Evolutionary conservation across 2,113 vertebrate genomes (phyloP), one percentile per base, ranked within the genome.

Genomic region (Eptatretus burgeri): DNA sequence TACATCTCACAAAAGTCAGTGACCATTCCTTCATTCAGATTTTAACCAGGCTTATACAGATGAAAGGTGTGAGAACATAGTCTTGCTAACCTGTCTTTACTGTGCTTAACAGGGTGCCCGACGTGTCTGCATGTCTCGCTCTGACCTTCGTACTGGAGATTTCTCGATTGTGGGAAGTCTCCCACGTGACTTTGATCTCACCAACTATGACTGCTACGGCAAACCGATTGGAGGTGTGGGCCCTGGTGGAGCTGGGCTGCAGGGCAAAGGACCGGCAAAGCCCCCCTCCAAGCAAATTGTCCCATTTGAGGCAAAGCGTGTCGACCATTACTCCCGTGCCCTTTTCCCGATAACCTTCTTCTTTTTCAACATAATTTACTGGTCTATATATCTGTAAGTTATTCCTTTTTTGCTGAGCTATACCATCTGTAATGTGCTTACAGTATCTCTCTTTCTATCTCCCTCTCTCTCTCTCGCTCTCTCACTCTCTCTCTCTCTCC

Each of bases 101-200:
- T 41, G 27, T 41, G 27, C 3, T 41, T 41, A 41, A 41, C 27
- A 41, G 27, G 53, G 14, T 2, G 53, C 53, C 53, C 53, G 53
- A 14, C 53, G 53, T 18, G 89, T 95, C 67, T 98, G 85, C 72
- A 95, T 89, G 19, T 98, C 91, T 2, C 95, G 95, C 73, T 98
- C 91, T 12, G 91, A 98, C 72, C 75, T 98, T 72, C 78, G 88
- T 72, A 84, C 89, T 70, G 93, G 89, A 63, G 91, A 98, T 74
- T 96, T 98, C 77, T 95, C 89, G 78, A 98, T 98, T 2, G 89
- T 98, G 68, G 91, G 89, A 67, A 96, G 89, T 18, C 82, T 98
- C 71, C 91, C 89, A 2, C 80, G 88, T 70, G 91, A 98, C 81
- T 96, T 98, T 74, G 86, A 96, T 71, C 76, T 98, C 70, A 94